Evolutionary conservation across 2,888 invertebrate species (phyloP).

Genomic region (Cosmopolites sordidus): DNA sequence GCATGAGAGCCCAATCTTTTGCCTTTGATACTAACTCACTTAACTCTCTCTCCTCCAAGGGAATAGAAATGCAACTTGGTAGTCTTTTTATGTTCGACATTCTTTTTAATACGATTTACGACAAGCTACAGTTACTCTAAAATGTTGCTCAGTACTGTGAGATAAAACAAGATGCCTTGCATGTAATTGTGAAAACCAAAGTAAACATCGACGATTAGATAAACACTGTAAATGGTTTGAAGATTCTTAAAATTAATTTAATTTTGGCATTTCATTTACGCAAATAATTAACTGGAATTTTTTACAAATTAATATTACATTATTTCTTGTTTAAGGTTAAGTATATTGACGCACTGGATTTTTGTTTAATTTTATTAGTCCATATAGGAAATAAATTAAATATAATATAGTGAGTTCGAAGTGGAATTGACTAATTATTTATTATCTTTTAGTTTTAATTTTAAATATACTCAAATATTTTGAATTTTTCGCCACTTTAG

Average conservation of each 20-base stretch:
- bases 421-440: no score
- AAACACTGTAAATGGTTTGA: neutral
- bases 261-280: neutral
- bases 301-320: no score
- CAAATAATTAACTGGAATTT: neutral
- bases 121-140: neutral
- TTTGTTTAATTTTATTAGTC: no score
- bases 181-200: neutral
- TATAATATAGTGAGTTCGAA: no score
- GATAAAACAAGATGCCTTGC: neutral
- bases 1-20: slow-evolving; percentile 82
- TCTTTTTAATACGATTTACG: neutral
- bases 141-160: no score
- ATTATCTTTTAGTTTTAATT: no score
- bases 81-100: slow-evolving; percentile 34
- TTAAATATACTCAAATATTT: no score
- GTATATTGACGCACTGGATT: no score
- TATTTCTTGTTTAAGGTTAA: no score
- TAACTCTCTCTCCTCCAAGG: slow-evolving; percentile 61
- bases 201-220: neutral
- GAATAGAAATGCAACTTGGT: slow-evolving; percentile 61
- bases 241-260: no score
- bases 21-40: slow-evolving; percentile 65
- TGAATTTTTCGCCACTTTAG: no score
- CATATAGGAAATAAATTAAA: no score